These are phyloP conservation scores for Micromussa lordhowensis DNA, from an alignment of 92 coral and sea anemone genomes.

Conservation along the genomic window DNA sequence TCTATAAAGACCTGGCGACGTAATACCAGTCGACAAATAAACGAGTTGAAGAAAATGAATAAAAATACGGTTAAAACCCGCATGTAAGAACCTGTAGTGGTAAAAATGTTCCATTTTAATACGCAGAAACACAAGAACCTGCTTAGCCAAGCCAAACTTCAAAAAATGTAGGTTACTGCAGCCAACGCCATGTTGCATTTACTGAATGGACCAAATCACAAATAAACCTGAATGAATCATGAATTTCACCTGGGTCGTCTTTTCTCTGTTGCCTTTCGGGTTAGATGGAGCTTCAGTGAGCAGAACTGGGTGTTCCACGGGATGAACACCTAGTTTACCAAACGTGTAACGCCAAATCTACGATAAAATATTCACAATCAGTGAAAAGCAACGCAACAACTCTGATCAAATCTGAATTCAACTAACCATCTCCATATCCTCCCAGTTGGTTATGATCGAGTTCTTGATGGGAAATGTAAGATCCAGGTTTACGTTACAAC, in stretches of 20 bases:
- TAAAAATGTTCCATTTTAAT: too few species aligned
- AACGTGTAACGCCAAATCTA: conserved; percentile 68
- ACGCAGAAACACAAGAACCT: too few species aligned
- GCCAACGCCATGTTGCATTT: neutral
- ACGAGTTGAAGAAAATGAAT: too few species aligned
- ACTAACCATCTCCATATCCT: conserved; percentile 60
- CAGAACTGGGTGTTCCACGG: conserved; percentile 47
- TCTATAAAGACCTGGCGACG: neutral
- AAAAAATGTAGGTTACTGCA: too few species aligned
- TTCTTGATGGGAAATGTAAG: conserved; percentile 42
- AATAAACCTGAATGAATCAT: neutral
- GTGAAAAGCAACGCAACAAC: neutral
- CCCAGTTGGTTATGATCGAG: conserved; percentile 57
- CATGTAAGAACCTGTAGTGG: too few species aligned
- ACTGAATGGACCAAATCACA: too few species aligned
- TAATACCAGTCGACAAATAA: neutral
- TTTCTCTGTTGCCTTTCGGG: conserved; percentile 69
- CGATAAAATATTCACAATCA: neutral
- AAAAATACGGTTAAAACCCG: too few species aligned
- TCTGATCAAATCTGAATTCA: neutral
- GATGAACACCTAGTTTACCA: conserved; percentile 47
- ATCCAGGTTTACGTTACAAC: conserved; percentile 20
- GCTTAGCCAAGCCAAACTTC: too few species aligned
- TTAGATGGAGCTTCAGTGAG: conserved; percentile 69
- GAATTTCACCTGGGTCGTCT: conserved; percentile 57